These are phyloP conservation scores for Mycalesis mineus DNA, from an alignment of 2,888 invertebrate genomes.

Conservation along the genomic window DNA sequence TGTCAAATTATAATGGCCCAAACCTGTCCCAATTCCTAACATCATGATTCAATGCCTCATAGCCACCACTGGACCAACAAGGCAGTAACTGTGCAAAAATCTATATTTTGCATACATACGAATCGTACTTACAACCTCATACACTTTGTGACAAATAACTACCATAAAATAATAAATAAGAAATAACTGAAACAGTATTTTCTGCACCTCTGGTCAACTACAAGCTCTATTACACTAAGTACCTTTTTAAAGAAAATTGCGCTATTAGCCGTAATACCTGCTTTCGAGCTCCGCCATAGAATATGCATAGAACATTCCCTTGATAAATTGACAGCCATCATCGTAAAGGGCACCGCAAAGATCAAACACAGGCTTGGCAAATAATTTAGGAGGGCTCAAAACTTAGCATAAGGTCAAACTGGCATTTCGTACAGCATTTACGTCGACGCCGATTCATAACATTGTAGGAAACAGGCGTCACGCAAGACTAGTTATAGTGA, in stretches of 20 bases:
- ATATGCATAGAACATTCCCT: conserved; percentile 35
- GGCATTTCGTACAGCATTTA: conserved; percentile 72
- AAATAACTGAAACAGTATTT: background rate
- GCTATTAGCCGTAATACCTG: conserved; percentile 10
- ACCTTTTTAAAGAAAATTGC: conserved; percentile 11
- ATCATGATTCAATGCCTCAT: too few species aligned
- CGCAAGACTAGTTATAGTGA: conserved; percentile 50
- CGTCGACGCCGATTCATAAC: conserved; percentile 52
- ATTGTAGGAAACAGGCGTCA: conserved; percentile 50
- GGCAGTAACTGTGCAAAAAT: too few species aligned
- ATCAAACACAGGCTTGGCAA: conserved; percentile 58
- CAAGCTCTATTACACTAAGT: background rate
- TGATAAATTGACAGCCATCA: conserved; percentile 61
- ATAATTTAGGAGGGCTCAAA: conserved; percentile 59
- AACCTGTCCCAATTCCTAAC: too few species aligned
- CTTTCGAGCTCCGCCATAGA: conserved; percentile 3
- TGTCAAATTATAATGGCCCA: too few species aligned
- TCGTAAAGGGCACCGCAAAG: conserved; percentile 65
- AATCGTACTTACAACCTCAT: too few species aligned
- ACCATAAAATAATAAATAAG: too few species aligned
- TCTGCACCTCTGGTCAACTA: background rate
- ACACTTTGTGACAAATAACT: too few species aligned
- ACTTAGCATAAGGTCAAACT: conserved; percentile 76
- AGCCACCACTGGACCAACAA: too few species aligned
- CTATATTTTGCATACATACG: too few species aligned